Evolutionary conservation across 2,797 vertebrate species (phyloP).

Genomic region (Danio albolineatus): DNA sequence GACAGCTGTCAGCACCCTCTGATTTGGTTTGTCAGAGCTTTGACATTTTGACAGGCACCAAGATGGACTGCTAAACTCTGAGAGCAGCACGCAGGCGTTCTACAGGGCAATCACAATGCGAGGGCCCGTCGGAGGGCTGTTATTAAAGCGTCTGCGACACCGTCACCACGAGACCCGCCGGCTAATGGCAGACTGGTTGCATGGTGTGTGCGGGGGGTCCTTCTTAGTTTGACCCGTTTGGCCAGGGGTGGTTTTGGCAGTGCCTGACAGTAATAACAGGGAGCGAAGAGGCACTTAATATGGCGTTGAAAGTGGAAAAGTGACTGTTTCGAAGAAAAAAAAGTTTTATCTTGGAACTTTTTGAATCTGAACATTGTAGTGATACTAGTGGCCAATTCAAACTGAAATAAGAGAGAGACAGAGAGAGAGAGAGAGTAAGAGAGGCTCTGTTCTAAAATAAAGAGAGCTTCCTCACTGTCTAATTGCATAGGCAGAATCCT

Average conservation of each 20-base stretch:
- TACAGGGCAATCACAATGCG: conserved; percentile 40
- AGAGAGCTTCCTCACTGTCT: background rate
- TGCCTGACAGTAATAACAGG: conserved; percentile 49
- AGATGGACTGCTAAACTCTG: conserved; percentile 57
- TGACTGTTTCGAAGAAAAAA: conserved; percentile 33
- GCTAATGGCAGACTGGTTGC: conserved; percentile 49
- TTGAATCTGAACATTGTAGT: conserved; percentile 32
- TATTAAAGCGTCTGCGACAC: conserved; percentile 59
- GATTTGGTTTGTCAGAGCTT: conserved; percentile 54
- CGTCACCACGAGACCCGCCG: conserved; percentile 25
- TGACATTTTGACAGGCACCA: conserved; percentile 58
- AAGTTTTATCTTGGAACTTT: conserved; percentile 39
- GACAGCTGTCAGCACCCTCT: conserved; percentile 53
- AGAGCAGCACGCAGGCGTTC: conserved; percentile 39
- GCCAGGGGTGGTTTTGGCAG: conserved; percentile 22
- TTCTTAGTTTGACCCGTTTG: conserved; percentile 37
- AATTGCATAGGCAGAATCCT: background rate
- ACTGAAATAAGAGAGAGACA: conserved; percentile 8
- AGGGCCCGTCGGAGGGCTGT: conserved; percentile 44
- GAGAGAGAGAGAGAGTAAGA: conserved; percentile 17
- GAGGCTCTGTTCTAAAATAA: conserved; percentile 19
- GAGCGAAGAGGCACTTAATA: conserved; percentile 29
- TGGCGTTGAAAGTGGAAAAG: conserved; percentile 34
- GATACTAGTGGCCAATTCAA: conserved; percentile 19
- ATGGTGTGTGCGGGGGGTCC: conserved; percentile 34